phyloP scores from a whole-genome alignment of 2,113 vertebrate species.

The Tetraodon nigroviridis region DNA sequence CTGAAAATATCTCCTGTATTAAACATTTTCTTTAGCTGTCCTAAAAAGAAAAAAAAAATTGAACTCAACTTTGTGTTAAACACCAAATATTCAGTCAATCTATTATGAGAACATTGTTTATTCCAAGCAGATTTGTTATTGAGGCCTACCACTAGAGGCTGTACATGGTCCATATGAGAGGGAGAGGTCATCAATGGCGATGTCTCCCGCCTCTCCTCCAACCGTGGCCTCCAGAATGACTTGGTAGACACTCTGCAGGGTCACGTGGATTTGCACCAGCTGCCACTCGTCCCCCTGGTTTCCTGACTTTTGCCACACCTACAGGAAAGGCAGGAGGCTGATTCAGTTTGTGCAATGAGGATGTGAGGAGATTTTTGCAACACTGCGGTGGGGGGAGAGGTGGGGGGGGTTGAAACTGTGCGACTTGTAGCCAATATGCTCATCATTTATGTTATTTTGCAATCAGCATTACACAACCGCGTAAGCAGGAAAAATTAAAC shows the following conservation, averaged over 20 bases:
- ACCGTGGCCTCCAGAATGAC: constrained; percentile 69
- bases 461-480: constrained; percentile 60
- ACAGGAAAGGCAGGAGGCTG: constrained; percentile 53
- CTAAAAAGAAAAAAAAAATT: too few relatives aligned
- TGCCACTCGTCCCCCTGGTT: constrained; percentile 68
- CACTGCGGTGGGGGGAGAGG: constrained; percentile 22
- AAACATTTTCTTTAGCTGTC: too few relatives aligned
- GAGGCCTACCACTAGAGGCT: constrained; percentile 56
- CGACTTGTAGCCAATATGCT: constrained; percentile 23
- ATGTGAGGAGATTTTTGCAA: constrained; percentile 65
- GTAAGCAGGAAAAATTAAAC: constrained; percentile 32
- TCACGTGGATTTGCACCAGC: constrained; percentile 61
- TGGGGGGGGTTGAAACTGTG: constrained; percentile 35
- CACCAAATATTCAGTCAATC: background rate
- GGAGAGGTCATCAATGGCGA: constrained; percentile 70
- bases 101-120: background rate
- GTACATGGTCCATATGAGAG: constrained; percentile 58
- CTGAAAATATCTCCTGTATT: too few relatives aligned
- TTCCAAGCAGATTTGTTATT: background rate
- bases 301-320: constrained; percentile 73
- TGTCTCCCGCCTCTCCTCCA: constrained; percentile 70
- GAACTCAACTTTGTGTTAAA: too few relatives aligned
- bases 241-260: constrained; percentile 59
- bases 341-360: constrained; percentile 61
- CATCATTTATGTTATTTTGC: constrained; percentile 46